Percentiles rank a stretch among this genome's conserved stretches.
These are phyloP conservation scores for Cassiopea andromeda DNA, from an alignment of 30 jellyfish, hydroid and myxozoan genomes.

Conservation along the genomic window DNA sequence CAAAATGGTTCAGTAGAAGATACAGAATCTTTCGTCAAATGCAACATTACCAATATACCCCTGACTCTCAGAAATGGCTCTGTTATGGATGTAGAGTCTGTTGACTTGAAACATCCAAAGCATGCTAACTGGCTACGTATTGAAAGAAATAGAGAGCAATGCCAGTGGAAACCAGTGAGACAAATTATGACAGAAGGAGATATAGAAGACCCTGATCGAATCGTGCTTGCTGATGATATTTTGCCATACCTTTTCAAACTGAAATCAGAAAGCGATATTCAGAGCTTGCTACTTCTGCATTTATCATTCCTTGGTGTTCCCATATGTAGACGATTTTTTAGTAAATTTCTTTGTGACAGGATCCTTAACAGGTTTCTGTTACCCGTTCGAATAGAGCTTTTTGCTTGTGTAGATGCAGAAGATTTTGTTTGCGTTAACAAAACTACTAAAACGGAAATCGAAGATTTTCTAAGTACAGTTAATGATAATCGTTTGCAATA, in stretches of 20 bases:
- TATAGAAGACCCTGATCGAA: conserved; percentile 89
- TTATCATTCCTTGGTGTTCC: conserved; percentile 81
- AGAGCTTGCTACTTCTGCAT: conserved; percentile 53
- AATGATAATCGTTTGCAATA: conserved; percentile 13
- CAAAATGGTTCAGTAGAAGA: not conserved
- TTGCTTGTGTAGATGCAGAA: conserved; percentile 6
- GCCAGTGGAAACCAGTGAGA: conserved; percentile 47
- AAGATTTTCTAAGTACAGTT: not conserved
- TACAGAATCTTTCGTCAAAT: not conserved
- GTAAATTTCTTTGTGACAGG: not conserved
- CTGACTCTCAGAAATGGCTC: not conserved
- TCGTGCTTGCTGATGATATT: conserved; percentile 83
- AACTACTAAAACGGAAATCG: not conserved
- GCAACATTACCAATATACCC: not conserved
- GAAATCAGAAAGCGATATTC: conserved; percentile 28
- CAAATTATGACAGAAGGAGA: conserved; percentile 40
- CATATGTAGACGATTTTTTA: conserved; percentile 22
- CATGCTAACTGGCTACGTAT: conserved; percentile 57
- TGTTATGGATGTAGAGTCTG: conserved; percentile 1
- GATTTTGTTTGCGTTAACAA: conserved; percentile 4
- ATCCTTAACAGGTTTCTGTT: not conserved
- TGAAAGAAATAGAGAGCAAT: conserved; percentile 47
- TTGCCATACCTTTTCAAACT: conserved; percentile 64
- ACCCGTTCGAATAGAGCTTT: conserved; percentile 7
- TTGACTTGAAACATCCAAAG: conserved; percentile 12